A percentile compares a stretch with the other conserved stretches of the same genome.
Conservation (phyloP, 2,113 vertebrate genomes). For the Dryoscopus gambensis region DNA sequence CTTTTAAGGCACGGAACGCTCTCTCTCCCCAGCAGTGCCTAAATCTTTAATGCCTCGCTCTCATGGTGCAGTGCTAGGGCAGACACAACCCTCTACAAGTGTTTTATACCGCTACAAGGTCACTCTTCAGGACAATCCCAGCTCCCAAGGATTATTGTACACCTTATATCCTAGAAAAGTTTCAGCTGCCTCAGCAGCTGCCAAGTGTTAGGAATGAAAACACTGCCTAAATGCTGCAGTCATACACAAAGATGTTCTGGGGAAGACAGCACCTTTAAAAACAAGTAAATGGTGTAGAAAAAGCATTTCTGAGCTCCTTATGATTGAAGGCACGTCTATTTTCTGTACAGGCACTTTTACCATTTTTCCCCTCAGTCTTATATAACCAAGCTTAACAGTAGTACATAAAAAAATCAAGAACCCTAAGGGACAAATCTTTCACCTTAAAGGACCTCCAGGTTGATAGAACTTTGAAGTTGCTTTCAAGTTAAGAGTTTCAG, state of each 20-base stretch:
- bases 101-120: rapidly evolving
- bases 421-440: neutral
- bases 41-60: rapidly evolving
- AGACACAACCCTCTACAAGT: rapidly evolving
- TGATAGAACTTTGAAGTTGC: neutral
- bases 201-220: rapidly evolving
- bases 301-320: neutral
- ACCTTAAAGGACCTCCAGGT: neutral
- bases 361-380: neutral
- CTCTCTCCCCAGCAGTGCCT: rapidly evolving
- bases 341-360: neutral
- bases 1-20: rapidly evolving
- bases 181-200: neutral
- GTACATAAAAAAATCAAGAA: neutral
- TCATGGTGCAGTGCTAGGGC: rapidly evolving
- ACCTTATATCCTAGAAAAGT: rapidly evolving
- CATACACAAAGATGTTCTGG: neutral
- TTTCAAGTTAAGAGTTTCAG: neutral
- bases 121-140: neutral
- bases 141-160: neutral
- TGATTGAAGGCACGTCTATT: neutral
- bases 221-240: neutral
- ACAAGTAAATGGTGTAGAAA: rapidly evolving
- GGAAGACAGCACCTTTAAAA: neutral
- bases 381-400: neutral